Evolutionary conservation across 2,113 vertebrate genomes (phyloP).

Genomic region (Narcine bancroftii): DNA sequence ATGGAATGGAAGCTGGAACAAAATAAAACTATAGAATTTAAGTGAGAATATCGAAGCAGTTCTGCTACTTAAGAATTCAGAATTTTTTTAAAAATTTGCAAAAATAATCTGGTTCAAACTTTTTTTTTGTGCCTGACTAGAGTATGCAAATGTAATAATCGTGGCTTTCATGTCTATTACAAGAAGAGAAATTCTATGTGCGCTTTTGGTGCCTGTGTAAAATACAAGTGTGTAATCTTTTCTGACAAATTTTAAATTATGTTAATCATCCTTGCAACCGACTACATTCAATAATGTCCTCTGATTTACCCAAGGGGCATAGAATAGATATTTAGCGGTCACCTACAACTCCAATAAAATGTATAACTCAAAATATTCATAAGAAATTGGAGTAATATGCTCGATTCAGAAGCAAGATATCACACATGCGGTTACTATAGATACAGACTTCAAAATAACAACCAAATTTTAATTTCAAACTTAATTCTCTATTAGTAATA

Average conservation of each 20-base stretch:
- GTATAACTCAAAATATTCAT: slow-evolving; percentile 1
- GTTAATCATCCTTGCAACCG: background rate
- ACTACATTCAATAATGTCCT: background rate
- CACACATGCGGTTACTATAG: background rate
- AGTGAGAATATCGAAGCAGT: background rate
- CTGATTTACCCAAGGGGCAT: background rate
- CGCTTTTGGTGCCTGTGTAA: background rate
- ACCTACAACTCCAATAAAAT: background rate
- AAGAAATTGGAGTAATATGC: slow-evolving; percentile 12
- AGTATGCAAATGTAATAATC: background rate
- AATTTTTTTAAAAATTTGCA: too few species aligned
- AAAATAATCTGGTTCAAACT: background rate
- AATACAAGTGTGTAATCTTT: background rate
- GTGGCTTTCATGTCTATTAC: background rate
- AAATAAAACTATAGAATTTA: background rate
- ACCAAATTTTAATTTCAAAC: slow-evolving; percentile 3
- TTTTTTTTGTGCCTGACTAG: background rate
- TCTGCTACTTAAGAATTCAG: background rate
- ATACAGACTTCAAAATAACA: background rate
- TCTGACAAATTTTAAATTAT: background rate
- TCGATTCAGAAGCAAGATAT: background rate
- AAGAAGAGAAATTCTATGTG: background rate
- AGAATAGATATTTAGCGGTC: background rate
- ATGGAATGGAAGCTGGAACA: background rate
- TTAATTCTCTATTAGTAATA: background rate